Evolutionary conservation across 2,113 vertebrate species (phyloP).

Genomic region (Takifugu bimaculatus): DNA sequence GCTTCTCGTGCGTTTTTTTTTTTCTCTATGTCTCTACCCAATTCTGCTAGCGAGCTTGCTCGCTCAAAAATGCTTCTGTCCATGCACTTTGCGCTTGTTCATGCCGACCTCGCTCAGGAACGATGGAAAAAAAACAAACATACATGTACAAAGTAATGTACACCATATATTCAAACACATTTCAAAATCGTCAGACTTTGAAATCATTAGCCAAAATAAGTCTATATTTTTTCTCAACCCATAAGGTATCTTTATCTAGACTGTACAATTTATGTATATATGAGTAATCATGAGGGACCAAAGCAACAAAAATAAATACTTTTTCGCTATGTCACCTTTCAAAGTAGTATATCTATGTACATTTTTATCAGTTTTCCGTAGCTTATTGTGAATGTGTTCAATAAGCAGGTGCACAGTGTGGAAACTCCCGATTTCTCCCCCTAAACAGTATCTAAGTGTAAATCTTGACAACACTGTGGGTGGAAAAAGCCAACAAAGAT

Average conservation of each 20-base stretch:
- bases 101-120: slow-evolving; percentile 56
- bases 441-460: slow-evolving; percentile 49
- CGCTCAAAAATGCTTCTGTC: slow-evolving; percentile 28
- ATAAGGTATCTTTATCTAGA: slow-evolving; percentile 68
- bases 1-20: slow-evolving; percentile 36
- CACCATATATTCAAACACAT: slow-evolving; percentile 76
- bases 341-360: slow-evolving; percentile 83
- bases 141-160: slow-evolving; percentile 75
- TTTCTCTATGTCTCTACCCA: too few relatives aligned
- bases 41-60: too few relatives aligned
- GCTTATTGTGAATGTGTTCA: slow-evolving; percentile 82
- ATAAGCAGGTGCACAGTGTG: slow-evolving; percentile 76
- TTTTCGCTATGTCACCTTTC: slow-evolving; percentile 78
- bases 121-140: slow-evolving; percentile 62
- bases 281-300: slow-evolving; percentile 77
- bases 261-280: slow-evolving; percentile 77
- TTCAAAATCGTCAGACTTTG: slow-evolving; percentile 74
- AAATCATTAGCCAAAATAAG: slow-evolving; percentile 80
- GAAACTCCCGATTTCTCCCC: slow-evolving; percentile 26
- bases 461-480: slow-evolving; percentile 46
- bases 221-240: slow-evolving; percentile 67
- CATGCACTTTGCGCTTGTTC: slow-evolving; percentile 54
- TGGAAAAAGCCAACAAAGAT: slow-evolving; percentile 19
- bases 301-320: slow-evolving; percentile 91
- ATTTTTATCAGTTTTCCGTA: slow-evolving; percentile 73